phyloP scores from a whole-genome alignment of 1,140 invertebrate genomes.

The Eriocheir sinensis region DNA sequence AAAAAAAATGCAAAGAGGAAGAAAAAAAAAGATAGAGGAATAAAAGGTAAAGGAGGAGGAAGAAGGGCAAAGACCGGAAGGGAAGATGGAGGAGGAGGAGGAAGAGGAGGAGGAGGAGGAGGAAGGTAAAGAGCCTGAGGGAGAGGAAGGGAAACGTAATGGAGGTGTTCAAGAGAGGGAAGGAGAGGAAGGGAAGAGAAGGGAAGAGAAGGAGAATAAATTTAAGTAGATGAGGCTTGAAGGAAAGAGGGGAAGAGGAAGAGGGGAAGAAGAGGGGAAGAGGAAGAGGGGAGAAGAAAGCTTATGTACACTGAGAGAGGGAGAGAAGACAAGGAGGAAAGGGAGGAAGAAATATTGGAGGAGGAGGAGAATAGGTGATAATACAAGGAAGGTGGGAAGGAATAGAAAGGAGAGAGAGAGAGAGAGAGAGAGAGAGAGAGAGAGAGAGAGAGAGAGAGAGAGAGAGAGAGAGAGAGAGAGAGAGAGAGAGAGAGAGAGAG shows the following conservation, averaged over 20 bases:
- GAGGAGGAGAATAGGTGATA: too few species aligned
- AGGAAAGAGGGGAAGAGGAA: background rate
- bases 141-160: background rate
- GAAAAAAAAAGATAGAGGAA: background rate
- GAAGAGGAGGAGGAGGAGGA: background rate
- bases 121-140: background rate
- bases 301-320: too few species aligned
- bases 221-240: background rate
- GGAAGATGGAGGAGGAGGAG: too few species aligned
- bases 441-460: background rate
- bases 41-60: background rate
- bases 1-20: too few species aligned
- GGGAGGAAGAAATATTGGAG: too few species aligned
- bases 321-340: too few species aligned
- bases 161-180: background rate
- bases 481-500: background rate
- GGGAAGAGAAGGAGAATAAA: background rate
- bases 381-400: too few species aligned
- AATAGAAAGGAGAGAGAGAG: background rate
- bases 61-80: background rate
- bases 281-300: too few species aligned
- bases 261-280: background rate
- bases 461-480: background rate
- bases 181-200: background rate
- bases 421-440: background rate